phyloP scores from a whole-genome alignment of 2,113 vertebrate species.

The Anoplopoma fimbria region DNA sequence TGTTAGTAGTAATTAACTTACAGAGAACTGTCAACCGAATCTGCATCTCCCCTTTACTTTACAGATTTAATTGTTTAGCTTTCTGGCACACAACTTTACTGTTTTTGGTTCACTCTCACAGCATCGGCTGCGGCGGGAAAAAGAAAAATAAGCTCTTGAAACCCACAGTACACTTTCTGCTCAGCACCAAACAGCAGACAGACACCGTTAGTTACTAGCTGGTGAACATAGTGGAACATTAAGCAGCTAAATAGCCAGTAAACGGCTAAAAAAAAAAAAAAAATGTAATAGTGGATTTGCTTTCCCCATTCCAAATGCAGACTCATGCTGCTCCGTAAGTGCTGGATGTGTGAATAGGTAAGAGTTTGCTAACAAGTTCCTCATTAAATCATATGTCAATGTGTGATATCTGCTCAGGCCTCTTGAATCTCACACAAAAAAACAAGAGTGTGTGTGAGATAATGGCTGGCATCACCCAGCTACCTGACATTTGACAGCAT shows the following conservation, averaged over 20 bases:
- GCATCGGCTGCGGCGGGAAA: background rate
- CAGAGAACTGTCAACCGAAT: background rate
- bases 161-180: background rate
- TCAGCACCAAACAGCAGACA: background rate
- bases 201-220: background rate
- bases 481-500: conserved; percentile 21
- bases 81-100: background rate
- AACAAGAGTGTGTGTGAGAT: background rate
- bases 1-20: background rate
- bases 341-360: background rate
- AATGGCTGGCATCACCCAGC: background rate
- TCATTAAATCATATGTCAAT: background rate
- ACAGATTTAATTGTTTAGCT: background rate
- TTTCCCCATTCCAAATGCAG: background rate
- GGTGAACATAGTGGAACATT: background rate
- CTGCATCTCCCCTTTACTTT: background rate
- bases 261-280: too few relatives aligned
- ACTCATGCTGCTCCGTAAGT: background rate
- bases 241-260: background rate
- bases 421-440: background rate
- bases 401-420: background rate
- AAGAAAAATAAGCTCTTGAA: background rate
- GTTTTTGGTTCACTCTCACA: background rate
- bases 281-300: background rate
- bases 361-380: background rate